Evolutionary conservation across 2,888 invertebrate species (phyloP).

Genomic region (Palloptera scutellata): DNA sequence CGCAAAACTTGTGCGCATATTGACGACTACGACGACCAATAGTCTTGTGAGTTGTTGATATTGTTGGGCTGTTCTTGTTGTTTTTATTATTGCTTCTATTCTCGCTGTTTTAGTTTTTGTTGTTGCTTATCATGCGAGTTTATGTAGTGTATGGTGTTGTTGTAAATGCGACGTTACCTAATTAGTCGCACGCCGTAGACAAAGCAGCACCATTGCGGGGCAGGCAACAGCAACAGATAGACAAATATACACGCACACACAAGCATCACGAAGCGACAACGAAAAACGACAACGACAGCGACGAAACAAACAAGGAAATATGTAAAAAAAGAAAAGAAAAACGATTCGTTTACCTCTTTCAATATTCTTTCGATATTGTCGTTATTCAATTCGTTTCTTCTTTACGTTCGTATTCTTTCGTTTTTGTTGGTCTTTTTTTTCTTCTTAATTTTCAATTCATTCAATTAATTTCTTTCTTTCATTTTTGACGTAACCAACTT

Average conservation of each 20-base stretch:
- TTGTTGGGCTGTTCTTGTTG: conserved; percentile 13
- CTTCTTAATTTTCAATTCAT: neutral
- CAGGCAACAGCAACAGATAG: conserved; percentile 30
- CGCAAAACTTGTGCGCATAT: neutral
- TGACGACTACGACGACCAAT: conserved; percentile 27
- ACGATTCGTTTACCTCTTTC: neutral
- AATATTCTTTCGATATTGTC: neutral
- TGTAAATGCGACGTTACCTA: conserved; percentile 54
- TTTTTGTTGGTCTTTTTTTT: conserved; percentile 9
- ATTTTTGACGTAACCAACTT: neutral
- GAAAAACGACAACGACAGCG: conserved; percentile 18
- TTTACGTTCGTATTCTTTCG: neutral
- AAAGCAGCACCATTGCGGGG: conserved; percentile 55
- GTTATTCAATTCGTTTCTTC: neutral
- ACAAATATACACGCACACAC: conserved; percentile 9
- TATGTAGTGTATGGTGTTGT: conserved; percentile 40
- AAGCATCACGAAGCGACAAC: conserved; percentile 14
- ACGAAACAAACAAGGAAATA: conserved; percentile 6
- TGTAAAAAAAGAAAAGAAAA: conserved; percentile 10
- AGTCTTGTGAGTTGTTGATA: conserved; percentile 1
- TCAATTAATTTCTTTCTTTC: neutral
- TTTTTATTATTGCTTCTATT: conserved; percentile 33
- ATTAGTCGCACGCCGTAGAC: conserved; percentile 54
- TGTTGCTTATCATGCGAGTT: conserved; percentile 43
- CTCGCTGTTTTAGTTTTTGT: conserved; percentile 35